phyloP scores from a whole-genome alignment of 2,113 vertebrate species.

The Apteryx mantelli region DNA sequence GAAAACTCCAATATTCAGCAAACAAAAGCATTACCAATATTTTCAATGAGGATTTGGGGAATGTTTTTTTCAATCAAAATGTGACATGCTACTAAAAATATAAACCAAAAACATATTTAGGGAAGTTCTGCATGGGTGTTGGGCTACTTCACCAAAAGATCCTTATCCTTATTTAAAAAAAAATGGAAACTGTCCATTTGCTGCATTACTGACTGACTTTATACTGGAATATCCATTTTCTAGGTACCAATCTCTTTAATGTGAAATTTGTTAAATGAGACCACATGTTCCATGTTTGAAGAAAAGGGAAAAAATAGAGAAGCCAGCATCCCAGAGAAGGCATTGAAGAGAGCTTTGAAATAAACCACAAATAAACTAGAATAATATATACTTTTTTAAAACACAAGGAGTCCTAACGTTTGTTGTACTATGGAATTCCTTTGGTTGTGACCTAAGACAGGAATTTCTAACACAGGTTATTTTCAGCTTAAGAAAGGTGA shows the following conservation, averaged over 20 bases:
- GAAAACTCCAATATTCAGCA: background rate
- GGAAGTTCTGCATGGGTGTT: background rate
- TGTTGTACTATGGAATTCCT: background rate
- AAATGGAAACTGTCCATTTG: background rate
- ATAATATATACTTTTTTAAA: background rate
- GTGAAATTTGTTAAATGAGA: background rate
- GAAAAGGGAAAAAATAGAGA: background rate
- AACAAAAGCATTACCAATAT: background rate
- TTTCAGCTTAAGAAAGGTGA: background rate
- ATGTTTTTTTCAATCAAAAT: background rate
- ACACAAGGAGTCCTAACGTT: rapidly evolving
- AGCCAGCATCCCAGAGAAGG: background rate
- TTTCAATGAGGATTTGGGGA: background rate
- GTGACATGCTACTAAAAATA: background rate
- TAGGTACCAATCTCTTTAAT: background rate
- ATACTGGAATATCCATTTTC: background rate
- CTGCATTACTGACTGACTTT: background rate
- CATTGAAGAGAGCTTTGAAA: background rate
- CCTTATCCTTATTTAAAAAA: background rate
- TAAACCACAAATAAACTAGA: background rate
- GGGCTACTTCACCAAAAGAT: background rate
- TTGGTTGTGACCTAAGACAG: background rate
- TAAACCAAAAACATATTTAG: background rate
- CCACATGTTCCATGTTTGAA: background rate
- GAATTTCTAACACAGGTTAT: background rate